Percentiles rank a stretch among this genome's conserved stretches.
Conservation (phyloP, 2,797 vertebrate species). For the Odontamblyopus lacepedii region DNA sequence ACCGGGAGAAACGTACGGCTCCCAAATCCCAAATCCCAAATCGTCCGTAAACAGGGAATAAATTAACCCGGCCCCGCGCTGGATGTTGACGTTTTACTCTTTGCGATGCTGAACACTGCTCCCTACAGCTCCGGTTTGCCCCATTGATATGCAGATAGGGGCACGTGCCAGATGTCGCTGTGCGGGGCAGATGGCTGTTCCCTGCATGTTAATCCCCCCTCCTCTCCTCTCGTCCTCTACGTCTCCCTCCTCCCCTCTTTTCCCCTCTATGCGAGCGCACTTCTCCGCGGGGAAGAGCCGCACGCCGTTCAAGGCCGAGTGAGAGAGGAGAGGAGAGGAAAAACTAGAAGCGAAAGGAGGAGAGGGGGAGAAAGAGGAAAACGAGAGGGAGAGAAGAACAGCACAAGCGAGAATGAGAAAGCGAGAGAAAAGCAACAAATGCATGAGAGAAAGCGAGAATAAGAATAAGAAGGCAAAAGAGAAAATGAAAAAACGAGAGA, state of each 20-base stretch:
- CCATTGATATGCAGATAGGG: slow-evolving; percentile 74
- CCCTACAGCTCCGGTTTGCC: slow-evolving; percentile 22
- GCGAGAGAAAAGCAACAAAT: background rate
- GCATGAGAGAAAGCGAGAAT: background rate
- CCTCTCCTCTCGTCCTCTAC: slow-evolving; percentile 28
- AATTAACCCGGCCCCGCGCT: background rate
- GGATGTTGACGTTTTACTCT: slow-evolving; percentile 30
- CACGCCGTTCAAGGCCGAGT: slow-evolving; percentile 46
- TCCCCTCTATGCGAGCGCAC: slow-evolving; percentile 55
- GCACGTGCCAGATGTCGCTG: slow-evolving; percentile 71
- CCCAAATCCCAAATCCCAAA: background rate
- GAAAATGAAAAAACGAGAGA: too few relatives aligned
- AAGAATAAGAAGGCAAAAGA: background rate
- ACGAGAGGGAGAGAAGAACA: background rate
- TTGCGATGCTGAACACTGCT: slow-evolving; percentile 11
- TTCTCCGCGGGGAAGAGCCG: slow-evolving; percentile 61
- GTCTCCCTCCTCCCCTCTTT: slow-evolving; percentile 47
- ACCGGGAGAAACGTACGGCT: background rate
- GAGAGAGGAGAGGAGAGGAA: slow-evolving; percentile 35
- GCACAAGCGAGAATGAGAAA: background rate
- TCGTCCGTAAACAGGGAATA: background rate
- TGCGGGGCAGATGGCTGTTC: slow-evolving; percentile 61
- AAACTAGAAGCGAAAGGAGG: slow-evolving; percentile 38
- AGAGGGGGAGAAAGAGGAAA: slow-evolving; percentile 14
- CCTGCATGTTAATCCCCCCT: slow-evolving; percentile 21